These are phyloP conservation scores for Festucalex cinctus DNA, from an alignment of 2,113 vertebrate species.

Conservation along the genomic window DNA sequence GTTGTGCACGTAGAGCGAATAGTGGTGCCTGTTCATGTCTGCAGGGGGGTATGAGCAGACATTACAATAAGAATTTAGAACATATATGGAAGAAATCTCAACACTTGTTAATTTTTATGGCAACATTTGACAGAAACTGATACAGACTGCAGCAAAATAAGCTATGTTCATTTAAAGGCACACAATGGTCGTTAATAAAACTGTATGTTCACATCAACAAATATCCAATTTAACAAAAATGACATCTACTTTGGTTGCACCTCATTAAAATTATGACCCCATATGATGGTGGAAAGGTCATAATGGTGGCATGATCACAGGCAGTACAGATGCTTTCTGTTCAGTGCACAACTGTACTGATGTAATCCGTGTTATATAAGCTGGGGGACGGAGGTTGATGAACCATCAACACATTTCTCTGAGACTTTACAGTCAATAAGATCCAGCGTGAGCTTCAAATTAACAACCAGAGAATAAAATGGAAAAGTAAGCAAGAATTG, in stretches of 20 bases:
- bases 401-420: constrained; percentile 25
- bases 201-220: neutral
- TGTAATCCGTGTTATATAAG: constrained; percentile 69
- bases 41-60: constrained; percentile 14
- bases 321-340: constrained; percentile 31
- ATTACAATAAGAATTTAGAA: neutral
- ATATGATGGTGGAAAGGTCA: constrained; percentile 16
- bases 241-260: neutral
- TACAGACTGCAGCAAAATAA: neutral
- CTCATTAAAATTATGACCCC: neutral
- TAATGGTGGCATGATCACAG: constrained; percentile 31
- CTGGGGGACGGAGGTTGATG: constrained; percentile 42
- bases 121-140: neutral
- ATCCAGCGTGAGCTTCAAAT: constrained; percentile 27
- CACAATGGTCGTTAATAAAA: neutral
- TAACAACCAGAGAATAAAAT: constrained; percentile 21
- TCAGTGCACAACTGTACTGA: constrained; percentile 39
- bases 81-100: neutral
- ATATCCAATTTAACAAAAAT: neutral
- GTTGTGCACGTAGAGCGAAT: constrained; percentile 87
- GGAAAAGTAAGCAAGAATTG: constrained; percentile 8
- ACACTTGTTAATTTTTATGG: neutral
- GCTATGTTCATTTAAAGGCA: neutral
- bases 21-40: constrained; percentile 97
- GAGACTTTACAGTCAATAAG: constrained; percentile 47